Evolutionary conservation across 1,140 invertebrate species (phyloP).

Genomic region (Orchesella cincta): DNA sequence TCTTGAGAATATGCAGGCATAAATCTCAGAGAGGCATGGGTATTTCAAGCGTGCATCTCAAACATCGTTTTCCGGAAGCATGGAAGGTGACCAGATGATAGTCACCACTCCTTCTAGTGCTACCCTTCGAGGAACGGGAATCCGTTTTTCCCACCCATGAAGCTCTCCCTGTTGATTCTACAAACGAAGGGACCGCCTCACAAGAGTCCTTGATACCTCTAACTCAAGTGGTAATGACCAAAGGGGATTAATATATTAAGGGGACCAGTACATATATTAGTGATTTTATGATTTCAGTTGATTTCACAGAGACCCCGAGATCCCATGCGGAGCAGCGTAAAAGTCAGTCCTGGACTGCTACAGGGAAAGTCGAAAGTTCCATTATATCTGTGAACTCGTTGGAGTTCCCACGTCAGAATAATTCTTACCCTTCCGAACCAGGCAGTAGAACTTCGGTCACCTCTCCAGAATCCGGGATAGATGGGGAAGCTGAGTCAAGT

Average conservation of each 20-base stretch:
- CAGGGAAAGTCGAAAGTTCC: slow-evolving; percentile 45
- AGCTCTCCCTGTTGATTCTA: slow-evolving; percentile 25
- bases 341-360: slow-evolving; percentile 52
- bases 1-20: slow-evolving; percentile 17
- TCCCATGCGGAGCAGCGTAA: slow-evolving; percentile 47
- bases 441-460: slow-evolving; percentile 46
- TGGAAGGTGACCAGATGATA: slow-evolving; percentile 1
- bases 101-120: not conserved
- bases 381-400: slow-evolving; percentile 42
- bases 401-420: slow-evolving; percentile 35
- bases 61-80: slow-evolving; percentile 9
- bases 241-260: not conserved
- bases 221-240: slow-evolving; percentile 36
- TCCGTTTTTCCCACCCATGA: not conserved
- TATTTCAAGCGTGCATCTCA: not conserved
- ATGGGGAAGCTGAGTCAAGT: slow-evolving; percentile 28
- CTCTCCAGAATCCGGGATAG: slow-evolving; percentile 38
- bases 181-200: slow-evolving; percentile 19
- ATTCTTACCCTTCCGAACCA: slow-evolving; percentile 45
- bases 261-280: not conserved
- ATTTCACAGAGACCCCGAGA: slow-evolving; percentile 40
- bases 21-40: not conserved
- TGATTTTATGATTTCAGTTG: slow-evolving; percentile 30
- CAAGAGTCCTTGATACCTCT: slow-evolving; percentile 35
- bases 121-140: not conserved